phyloP scores from a whole-genome alignment of 2,888 invertebrate species.

The Drosophila mettleri region DNA sequence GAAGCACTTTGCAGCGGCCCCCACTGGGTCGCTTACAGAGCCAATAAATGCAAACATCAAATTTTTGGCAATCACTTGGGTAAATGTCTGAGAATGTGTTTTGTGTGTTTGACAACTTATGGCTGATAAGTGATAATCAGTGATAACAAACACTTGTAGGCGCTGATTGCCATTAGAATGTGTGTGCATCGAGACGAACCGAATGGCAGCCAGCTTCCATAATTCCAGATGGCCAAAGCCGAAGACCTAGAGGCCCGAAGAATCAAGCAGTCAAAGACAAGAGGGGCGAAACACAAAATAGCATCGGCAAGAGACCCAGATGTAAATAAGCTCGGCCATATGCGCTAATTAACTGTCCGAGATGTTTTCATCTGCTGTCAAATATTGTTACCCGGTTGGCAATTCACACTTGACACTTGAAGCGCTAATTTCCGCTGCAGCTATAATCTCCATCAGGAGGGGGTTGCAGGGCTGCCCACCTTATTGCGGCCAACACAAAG shows the following conservation, averaged over 20 bases:
- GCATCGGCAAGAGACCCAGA: constrained; percentile 22
- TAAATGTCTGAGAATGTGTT: constrained; percentile 35
- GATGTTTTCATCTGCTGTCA: constrained; percentile 71
- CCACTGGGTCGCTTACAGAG: constrained; percentile 1
- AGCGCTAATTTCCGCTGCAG: constrained; percentile 71
- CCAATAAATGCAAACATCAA: constrained; percentile 9
- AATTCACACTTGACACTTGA: constrained; percentile 77
- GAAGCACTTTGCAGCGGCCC: neutral
- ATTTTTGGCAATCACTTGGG: constrained; percentile 9
- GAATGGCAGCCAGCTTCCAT: constrained; percentile 2
- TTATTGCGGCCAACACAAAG: constrained; percentile 53
- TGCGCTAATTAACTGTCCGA: constrained; percentile 66
- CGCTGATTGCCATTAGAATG: constrained; percentile 24
- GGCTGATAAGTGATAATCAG: constrained; percentile 50
- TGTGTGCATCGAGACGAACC: constrained; percentile 3
- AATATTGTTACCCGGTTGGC: constrained; percentile 72
- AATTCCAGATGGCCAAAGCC: neutral
- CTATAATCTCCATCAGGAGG: constrained; percentile 3
- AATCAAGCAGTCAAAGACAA: neutral
- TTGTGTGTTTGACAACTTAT: constrained; percentile 19
- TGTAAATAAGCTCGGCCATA: constrained; percentile 56
- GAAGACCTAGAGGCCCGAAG: neutral
- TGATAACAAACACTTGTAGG: constrained; percentile 40
- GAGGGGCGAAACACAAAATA: constrained; percentile 9
- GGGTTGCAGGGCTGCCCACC: constrained; percentile 2